Base-by-base conservation (phyloP, 2,797 vertebrate species). In the Apogon talboti region DNA sequence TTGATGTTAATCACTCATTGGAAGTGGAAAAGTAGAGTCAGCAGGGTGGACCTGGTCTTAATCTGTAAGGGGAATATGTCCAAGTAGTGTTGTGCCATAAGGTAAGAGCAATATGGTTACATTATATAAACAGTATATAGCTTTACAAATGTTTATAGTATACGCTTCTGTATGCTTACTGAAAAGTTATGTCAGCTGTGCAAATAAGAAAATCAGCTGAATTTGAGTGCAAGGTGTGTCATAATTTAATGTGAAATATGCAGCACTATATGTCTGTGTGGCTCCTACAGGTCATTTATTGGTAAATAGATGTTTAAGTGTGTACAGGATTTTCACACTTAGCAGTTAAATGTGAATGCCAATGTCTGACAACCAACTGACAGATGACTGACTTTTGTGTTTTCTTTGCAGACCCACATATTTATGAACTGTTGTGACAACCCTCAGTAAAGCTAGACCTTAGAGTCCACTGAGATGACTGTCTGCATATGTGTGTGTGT, bases 1-100 rank as follows among this genome's bases (percentile, higher is more conserved):
- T 71, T 66, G 71, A 82, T 45, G 83, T 85, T 85, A 88, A 85
- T 92, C 72, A 88, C 77, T 87, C 71, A 69, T 65, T 87, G 74
- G 75, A 83, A 87, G 74, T 71, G 82, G 84, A 85, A 81, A 87
- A 76, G 63, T 41, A 41, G 60, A 76, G 68, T 85, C 81, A 82
- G 61, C n/a, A 33, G 58, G 61, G 48, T 68, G 77, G 71, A 74
- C 76, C 75, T 89, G 86, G 72, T 79, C 79, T 80, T 72, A 80
- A 84, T 88, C 52, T 77, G 66, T 15, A 38, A 69, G 65, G 79
- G 71, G 71, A 66, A 72, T 59, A 69, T 66, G 40, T 77, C 66
- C 28, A 56, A 54, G 19, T 71, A 75, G 42, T 59, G 40, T 61
- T 62, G 58, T 21, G 57, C 67, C 66, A 50, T 72, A 42, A 68